Percentiles rank a stretch among this genome's conserved stretches.
Conservation (phyloP, 2,888 invertebrate species). For the Synanthedon tipuliformis region DNA sequence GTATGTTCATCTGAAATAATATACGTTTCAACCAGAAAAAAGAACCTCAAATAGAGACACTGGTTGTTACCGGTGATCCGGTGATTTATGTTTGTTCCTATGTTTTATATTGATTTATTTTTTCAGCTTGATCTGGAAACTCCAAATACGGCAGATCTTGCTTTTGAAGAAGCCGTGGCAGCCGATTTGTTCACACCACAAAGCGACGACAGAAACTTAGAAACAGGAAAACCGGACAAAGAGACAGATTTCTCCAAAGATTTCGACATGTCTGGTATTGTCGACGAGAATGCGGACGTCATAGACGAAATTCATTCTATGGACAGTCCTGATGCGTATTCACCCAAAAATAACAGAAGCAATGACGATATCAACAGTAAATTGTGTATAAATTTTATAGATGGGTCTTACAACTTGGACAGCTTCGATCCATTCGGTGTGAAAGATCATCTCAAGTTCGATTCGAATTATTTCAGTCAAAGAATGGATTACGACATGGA, state of each 20-base stretch:
- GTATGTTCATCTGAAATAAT: too few species aligned
- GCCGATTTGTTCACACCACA: slow-evolving; percentile 43
- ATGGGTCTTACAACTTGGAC: slow-evolving; percentile 57
- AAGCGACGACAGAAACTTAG: slow-evolving; percentile 34
- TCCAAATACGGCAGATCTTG: slow-evolving; percentile 61
- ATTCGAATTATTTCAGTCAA: slow-evolving; percentile 32
- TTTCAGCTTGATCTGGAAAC: slow-evolving; percentile 62
- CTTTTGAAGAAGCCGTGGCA: slow-evolving; percentile 37
- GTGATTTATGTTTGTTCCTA: too few species aligned
- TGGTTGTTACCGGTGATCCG: too few species aligned
- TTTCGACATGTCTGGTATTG: slow-evolving; percentile 52
- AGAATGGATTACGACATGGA: slow-evolving; percentile 35
- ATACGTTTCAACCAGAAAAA: too few species aligned
- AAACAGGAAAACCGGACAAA: slow-evolving; percentile 30
- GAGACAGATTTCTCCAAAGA: slow-evolving; percentile 43
- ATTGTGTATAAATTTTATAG: slow-evolving; percentile 55
- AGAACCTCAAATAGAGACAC: too few species aligned
- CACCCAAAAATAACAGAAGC: slow-evolving; percentile 24
- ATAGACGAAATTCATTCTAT: slow-evolving; percentile 21
- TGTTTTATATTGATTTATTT: background rate
- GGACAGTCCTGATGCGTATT: slow-evolving; percentile 23
- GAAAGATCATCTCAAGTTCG: slow-evolving; percentile 30
- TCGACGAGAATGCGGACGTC: slow-evolving; percentile 31
- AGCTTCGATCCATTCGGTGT: slow-evolving; percentile 59
- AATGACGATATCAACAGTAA: slow-evolving; percentile 13